Base-by-base conservation (phyloP, 2,888 invertebrate species). In the Phengaris arion region DNA sequence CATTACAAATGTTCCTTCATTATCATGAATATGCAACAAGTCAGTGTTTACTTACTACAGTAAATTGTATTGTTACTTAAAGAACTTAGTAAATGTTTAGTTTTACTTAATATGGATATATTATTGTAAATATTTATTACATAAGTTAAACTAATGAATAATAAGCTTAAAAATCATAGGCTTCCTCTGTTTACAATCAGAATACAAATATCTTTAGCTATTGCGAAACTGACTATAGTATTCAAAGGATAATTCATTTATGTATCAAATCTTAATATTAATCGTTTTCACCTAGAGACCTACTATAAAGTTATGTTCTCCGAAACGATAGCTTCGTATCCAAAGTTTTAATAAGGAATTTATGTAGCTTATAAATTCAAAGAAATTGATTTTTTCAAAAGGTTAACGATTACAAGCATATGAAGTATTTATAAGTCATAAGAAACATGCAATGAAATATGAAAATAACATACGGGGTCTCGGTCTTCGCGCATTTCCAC, bases 401-500 rank as follows among this genome's bases (percentile, higher is more conserved):
- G 52, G 54, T 8, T 72, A 52, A 6, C 7, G 52, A 12, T 35
- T 54, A 22, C 15, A 52, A 35, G 22, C 54, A 13, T 46, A 57
- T 48, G 12, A 51, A 22, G 15, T 22, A 9, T 15, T 46, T 70
- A 8, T 15, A 75, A 68, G n/a, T 52, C 46, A 68, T 52, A 13
- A 7, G 68, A 13, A 51, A 76, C 48, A 59, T 54, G 13, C 45
- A 54, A 68, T 52, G 10, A 52, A 70, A 73, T 76, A 35, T 22
- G 9, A 12, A 51, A 70, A 80, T 76, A 84, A 93, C 96, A 95
- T 88, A 96, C 96, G 94, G 84, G 94, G 95, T 87, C 94, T 95
- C 79, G 96, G 96, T 88, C 96, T 95, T 81, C 92, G 90, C 82
- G 94, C 92, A 85, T 94, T 93, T 81, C 92, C 94, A 80, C 92